These are phyloP conservation scores for Acanthurus leucopareius DNA, from an alignment of 2,797 vertebrate genomes.

Conservation along the genomic window DNA sequence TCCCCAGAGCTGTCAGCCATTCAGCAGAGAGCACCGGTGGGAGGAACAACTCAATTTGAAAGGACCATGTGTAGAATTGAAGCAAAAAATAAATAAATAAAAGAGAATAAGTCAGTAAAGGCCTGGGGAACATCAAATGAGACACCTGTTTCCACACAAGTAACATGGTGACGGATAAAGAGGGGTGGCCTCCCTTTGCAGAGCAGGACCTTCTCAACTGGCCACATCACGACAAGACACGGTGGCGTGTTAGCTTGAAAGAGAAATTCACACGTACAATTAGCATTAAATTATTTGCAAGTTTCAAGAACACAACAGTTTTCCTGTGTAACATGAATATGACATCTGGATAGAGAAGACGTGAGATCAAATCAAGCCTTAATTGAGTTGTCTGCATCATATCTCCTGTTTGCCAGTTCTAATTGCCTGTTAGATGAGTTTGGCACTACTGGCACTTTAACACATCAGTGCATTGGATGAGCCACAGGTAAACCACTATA, in stretches of 20 bases:
- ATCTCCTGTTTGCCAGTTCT: slow-evolving; percentile 11
- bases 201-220: slow-evolving; percentile 53
- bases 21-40: slow-evolving; percentile 53
- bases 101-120: slow-evolving; percentile 3
- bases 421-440: slow-evolving; percentile 18
- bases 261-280: slow-evolving; percentile 21
- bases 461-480: slow-evolving; percentile 21
- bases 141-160: slow-evolving; percentile 75
- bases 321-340: not conserved
- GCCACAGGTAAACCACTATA: slow-evolving; percentile 35
- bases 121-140: slow-evolving; percentile 67
- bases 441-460: slow-evolving; percentile 25
- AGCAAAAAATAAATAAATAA: slow-evolving; percentile 52
- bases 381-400: not conserved
- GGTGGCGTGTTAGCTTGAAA: slow-evolving; percentile 17
- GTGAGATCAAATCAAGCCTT: slow-evolving; percentile 19
- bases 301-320: not conserved
- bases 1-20: slow-evolving; percentile 65
- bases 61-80: slow-evolving; percentile 50
- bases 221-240: slow-evolving; percentile 42
- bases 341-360: slow-evolving; percentile 16
- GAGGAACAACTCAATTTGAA: slow-evolving; percentile 75
- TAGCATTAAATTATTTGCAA: not conserved
- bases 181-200: slow-evolving; percentile 28
- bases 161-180: slow-evolving; percentile 71